These are phyloP conservation scores for Hestina assimilis DNA, from an alignment of 1,140 invertebrate genomes.

Conservation along the genomic window DNA sequence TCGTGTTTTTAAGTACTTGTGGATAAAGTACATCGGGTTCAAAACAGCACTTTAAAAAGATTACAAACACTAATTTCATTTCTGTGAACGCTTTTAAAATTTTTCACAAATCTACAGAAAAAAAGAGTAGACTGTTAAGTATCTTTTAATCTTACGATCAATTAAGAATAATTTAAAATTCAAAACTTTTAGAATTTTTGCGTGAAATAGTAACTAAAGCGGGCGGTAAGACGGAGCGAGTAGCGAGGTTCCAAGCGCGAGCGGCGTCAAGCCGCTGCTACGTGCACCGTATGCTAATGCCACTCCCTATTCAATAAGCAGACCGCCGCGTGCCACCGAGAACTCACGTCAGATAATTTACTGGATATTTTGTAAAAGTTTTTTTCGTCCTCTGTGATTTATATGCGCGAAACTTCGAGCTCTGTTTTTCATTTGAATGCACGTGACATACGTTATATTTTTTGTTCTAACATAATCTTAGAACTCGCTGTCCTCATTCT, in stretches of 20 bases:
- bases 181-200: slow-evolving; percentile 27
- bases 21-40: not conserved
- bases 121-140: not conserved
- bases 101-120: too few species aligned
- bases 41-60: slow-evolving; percentile 15
- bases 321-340: slow-evolving; percentile 71
- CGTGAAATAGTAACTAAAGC: slow-evolving; percentile 20
- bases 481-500: slow-evolving; percentile 53
- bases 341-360: slow-evolving; percentile 78
- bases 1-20: not conserved
- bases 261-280: slow-evolving; percentile 52
- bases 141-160: slow-evolving; percentile 19
- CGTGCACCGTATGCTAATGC: slow-evolving; percentile 75
- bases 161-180: slow-evolving; percentile 28
- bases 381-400: slow-evolving; percentile 77
- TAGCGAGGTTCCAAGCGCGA: slow-evolving; percentile 36
- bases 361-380: slow-evolving; percentile 78
- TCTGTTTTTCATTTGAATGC: slow-evolving; percentile 77
- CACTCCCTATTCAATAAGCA: slow-evolving; percentile 76
- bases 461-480: slow-evolving; percentile 70
- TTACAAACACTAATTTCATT: slow-evolving; percentile 12
- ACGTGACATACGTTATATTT: slow-evolving; percentile 76
- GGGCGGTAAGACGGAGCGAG: slow-evolving; percentile 24
- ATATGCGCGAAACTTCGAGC: slow-evolving; percentile 74
- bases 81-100: slow-evolving; percentile 5